Evolutionary conservation across 2,888 invertebrate genomes (phyloP), one percentile per base, ranked within the genome.

Genomic region (Drosophila austrosaltans): DNA sequence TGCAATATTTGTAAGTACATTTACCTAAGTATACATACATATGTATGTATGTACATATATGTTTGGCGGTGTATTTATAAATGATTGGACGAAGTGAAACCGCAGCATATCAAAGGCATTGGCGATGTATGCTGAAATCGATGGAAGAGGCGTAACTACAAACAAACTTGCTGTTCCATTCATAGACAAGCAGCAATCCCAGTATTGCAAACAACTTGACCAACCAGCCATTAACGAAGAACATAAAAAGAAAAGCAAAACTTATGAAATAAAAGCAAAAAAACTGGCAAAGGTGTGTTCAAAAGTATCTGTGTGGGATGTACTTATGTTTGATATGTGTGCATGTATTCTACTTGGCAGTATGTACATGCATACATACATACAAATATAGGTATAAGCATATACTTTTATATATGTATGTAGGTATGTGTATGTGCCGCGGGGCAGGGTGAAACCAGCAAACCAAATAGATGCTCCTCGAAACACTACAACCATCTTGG

Each of bases 391-490:
- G 6, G 20, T 40, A 32, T 16, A 42, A 54, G 20, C 53, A 57
- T 60, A 54, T 58, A 40, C 30, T 60, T 61, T 36, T 36, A 36
- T 36, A 36, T 36, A 10, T 36, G 10, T 36, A 36, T 32, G 32
- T 5, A 32, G 10, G 28, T 57, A 56, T 67, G 42, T 65, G 69
- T 74, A 62, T 81, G 79, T 71, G 81, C 84, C 75, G 68, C 77
- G 75, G 83, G 83, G 81, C 86, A 78, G 88, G 84, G 77, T 69
- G 78, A 75, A 74, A 72, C 77, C 76, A 79, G 68, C 77, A 81
- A 79, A 74, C 67, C 74, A 76, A 77, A 81, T 78, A 77, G 79
- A 75, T 81, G 83, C 85, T 81, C 75, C 65, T 60, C 62, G 67
- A 75, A 75, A 81, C 76, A 72, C 70, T 20, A 72, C 72, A 73